Evolutionary conservation across 2,797 vertebrate genomes (phyloP), one percentile per base, ranked within the genome.

Genomic region (Linurgus olivaceus): DNA sequence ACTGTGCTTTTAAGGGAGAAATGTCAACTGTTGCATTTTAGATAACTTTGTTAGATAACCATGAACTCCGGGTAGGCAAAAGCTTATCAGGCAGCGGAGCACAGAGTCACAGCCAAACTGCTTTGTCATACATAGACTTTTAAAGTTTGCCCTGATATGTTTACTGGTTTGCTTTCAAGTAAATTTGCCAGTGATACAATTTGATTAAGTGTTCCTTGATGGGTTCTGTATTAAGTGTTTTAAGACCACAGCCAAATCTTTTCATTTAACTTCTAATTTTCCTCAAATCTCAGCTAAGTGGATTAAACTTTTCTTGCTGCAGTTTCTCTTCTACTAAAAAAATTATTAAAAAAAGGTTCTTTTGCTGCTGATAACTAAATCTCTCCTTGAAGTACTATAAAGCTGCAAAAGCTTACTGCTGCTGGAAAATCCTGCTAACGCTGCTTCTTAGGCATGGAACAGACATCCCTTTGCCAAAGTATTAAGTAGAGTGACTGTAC

Each of bases 71-170:
- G n/a, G 38, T 37, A 86, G 47, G 23, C 47, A 63, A 45, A 74
- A 62, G 14, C 10, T 0, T 9, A 6, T 29, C 17, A n/a, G 72
- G 25, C 62, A 86, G 59, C 0, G 0, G 13, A 77, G 25, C 71
- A 14, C 0, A 4, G 38, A 28, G 17, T 55, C 37, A 31, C 33
- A 40, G 55, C 38, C 63, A 57, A 88, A 45, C 55, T 2, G 1
- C 63, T 67, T 14, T 50, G 17, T 20, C 14, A 66, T 4, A 57
- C 1, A 1, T 21, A 79, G 25, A 12, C 51, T 78, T 73, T n/a
- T 59, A 10, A 54, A 71, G 50, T 42, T 54, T 37, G 44, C 48
- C 42, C 40, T 17, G 28, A 84, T 61, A 44, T 47, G 35, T 70
- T 89, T 14, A 59, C 17, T 58, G 28, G 21, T 73, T 73, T 88